Base-by-base conservation (phyloP, 1,140 invertebrate species). In the Antheraea pernyi region DNA sequence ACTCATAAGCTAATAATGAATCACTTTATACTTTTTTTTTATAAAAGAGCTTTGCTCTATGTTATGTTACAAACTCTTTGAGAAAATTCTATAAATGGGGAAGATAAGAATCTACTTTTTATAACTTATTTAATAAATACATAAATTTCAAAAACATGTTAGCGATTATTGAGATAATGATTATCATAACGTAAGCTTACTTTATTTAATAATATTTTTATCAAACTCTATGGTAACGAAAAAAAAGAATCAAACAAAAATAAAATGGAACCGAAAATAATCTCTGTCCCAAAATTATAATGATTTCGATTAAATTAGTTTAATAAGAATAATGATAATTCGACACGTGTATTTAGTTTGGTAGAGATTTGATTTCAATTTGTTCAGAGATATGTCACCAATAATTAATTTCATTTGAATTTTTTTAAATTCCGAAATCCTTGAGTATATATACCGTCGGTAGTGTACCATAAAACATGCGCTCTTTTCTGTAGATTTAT, bases 1-100 rank as follows among this genome's bases (percentile, higher is more conserved):
- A 90, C 85, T 79, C 74, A 80, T 80, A 78, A 77, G 75, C 78
- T 70, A 77, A 82, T 66, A 72, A 68, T 59, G 68, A 67, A 81
- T 80, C 76, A 82, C 73, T 71, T 61, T 53, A 71, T 60, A 60
- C 61, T 63, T 66, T 59, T 48, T 9, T 65, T 30, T 30, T 30
- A 30, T 30, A 30, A 30, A 30, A 72, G 75, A 68, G 85, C 85
- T 85, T 76, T 74, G 85, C 85, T 82, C 83, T 61, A 71, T 19
- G 61, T 63, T 11, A 63, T 63, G 30, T 36, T 37, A 36, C 16
- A 63, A n/a, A 36, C 37, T 63, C 42, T 65, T 65, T 22, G 39
- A 65, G 64, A 65, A 65, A 65, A 65, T 65, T 65, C 37, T 65
- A 18, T 13, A 42, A 53, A 63, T 18, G 63, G 22, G 18, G 37